These are phyloP conservation scores for Halcyon malimbica DNA, from an alignment of 2,113 vertebrate species.

Conservation along the genomic window DNA sequence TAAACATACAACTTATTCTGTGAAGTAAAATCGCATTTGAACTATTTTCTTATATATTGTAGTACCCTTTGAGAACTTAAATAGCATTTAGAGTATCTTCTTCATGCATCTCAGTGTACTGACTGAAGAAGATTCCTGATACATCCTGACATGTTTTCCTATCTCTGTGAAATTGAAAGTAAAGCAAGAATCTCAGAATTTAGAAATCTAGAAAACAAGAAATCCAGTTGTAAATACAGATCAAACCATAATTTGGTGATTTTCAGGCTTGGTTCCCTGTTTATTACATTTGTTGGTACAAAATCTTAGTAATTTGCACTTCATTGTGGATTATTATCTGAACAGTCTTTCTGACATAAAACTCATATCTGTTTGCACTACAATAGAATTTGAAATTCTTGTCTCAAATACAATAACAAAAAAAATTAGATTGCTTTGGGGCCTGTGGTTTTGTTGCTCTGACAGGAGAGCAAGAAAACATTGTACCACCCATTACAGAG, in stretches of 20 bases:
- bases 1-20: background rate
- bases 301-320: background rate
- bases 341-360: background rate
- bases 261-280: background rate
- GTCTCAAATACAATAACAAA: background rate
- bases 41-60: background rate
- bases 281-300: background rate
- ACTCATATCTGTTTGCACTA: background rate
- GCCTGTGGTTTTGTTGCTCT: background rate
- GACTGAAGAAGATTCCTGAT: background rate
- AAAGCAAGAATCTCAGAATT: background rate
- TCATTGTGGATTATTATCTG: background rate
- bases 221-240: background rate
- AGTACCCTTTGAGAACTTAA: background rate
- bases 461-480: background rate
- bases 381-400: background rate
- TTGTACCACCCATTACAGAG: background rate
- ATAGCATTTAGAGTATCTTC: background rate
- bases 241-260: background rate
- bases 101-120: background rate
- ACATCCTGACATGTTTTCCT: background rate
- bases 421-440: background rate
- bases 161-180: background rate
- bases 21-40: background rate
- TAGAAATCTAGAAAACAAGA: background rate